phyloP scores from a whole-genome alignment of 2,888 invertebrate genomes.

The Diaperis boleti region DNA sequence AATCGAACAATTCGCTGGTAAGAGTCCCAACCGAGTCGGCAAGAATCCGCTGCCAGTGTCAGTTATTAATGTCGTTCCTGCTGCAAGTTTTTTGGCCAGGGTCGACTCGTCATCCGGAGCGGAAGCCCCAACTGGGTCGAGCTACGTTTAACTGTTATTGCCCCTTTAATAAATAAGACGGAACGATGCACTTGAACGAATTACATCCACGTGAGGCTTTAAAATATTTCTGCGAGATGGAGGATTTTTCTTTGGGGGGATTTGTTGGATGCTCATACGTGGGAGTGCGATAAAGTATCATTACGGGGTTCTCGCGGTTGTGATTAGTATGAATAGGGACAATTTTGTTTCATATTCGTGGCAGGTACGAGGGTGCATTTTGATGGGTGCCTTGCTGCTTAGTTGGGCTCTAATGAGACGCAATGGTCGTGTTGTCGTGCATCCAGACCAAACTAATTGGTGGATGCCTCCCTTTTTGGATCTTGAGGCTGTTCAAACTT shows the following conservation, averaged over 20 bases:
- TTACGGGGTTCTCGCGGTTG: neutral
- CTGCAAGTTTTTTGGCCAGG: slow-evolving; percentile 19
- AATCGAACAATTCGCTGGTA: slow-evolving; percentile 4
- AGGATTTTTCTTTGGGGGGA: neutral
- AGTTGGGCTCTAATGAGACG: too few relatives aligned
- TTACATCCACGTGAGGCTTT: slow-evolving; percentile 31
- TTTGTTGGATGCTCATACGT: neutral
- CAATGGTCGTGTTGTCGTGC: too few relatives aligned
- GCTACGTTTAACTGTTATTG: slow-evolving; percentile 36
- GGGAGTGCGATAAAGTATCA: neutral
- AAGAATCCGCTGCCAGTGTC: slow-evolving; percentile 29
- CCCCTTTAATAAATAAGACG: slow-evolving; percentile 35
- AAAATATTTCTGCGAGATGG: slow-evolving; percentile 28
- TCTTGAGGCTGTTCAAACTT: too few relatives aligned
- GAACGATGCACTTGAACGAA: slow-evolving; percentile 36
- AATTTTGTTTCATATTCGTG: neutral
- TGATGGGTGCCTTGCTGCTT: too few relatives aligned
- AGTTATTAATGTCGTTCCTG: slow-evolving; percentile 33
- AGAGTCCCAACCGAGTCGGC: neutral
- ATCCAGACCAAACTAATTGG: too few relatives aligned
- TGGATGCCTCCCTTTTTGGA: too few relatives aligned
- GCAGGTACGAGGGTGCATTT: neutral
- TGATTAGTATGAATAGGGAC: neutral
- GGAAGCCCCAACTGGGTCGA: slow-evolving; percentile 35
- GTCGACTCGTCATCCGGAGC: slow-evolving; percentile 14